Base-by-base conservation (phyloP, 2,888 invertebrate species). In the Yponomeuta plumbellus region DNA sequence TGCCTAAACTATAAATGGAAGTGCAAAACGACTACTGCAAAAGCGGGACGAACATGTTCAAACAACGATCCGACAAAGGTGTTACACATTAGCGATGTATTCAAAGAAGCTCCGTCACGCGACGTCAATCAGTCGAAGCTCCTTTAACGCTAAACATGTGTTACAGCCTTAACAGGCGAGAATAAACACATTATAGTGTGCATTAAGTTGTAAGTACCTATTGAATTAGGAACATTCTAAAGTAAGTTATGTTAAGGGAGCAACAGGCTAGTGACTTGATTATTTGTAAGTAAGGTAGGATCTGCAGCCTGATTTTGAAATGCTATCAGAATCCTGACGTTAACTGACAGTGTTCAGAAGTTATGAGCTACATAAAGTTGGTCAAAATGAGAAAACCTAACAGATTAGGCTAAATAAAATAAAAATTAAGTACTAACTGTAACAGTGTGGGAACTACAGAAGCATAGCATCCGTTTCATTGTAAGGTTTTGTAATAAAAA, bases 101-200 rank as follows among this genome's bases (percentile, higher is more conserved):
- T 59, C 22, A 23, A 67, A 76, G 76, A 79, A 80, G 80, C 80
- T 86, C 85, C 84, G 40, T 39, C 61, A 83, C 83, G 78, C 75
- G 79, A 80, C 82, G 88, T 88, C 89, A 88, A 87, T 90, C 90
- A 89, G 81, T 81, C 85, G 80, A 81, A 84, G 83, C 79, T 83
- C 79, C 75, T 78, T 74, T 76, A 78, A 90, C 87, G 87, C 84
- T 84, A 84, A 88, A 81, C 89, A 89, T 81, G 83, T 87, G 89
- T 75, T 78, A 76, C 76, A n/a, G n/a, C n/a, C n/a, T n/a, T n/a
- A n/a, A n/a, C n/a, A 64, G 57, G 52, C 56, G 61, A 63, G 66
- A 67, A 64, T 67, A 40, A 66, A 39, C 68, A 61, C 64, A 58
- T 58, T 67, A 68, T 58, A 64, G 20, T 34, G 44, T 2, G 62